Evolutionary conservation across 1,140 invertebrate species (phyloP), one percentile per base, ranked within the genome.

Genomic region (Orchesella cincta): DNA sequence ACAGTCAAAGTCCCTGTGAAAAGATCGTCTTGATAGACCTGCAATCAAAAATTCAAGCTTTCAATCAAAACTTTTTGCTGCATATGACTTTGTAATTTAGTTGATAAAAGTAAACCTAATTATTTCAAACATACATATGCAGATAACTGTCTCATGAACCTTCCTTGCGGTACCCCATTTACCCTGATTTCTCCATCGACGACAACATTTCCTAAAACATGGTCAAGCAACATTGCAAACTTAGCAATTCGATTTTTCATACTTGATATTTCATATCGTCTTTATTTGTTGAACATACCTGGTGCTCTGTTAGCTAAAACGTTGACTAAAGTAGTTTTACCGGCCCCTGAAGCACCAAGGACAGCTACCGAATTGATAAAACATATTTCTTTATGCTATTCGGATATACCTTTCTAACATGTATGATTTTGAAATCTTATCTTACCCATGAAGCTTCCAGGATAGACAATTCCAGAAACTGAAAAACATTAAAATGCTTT

Each of bases 231-330:
- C n/a, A n/a, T n/a, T n/a, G n/a, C n/a, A n/a, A n/a, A n/a, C n/a
- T n/a, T n/a, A n/a, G n/a, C n/a, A n/a, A n/a, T n/a, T n/a, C n/a
- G n/a, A n/a, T n/a, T n/a, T n/a, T n/a, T n/a, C n/a, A n/a, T n/a
- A n/a, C n/a, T n/a, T n/a, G n/a, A n/a, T n/a, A n/a, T n/a, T n/a
- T n/a, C n/a, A n/a, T n/a, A n/a, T n/a, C n/a, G n/a, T n/a, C n/a
- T n/a, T n/a, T n/a, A n/a, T n/a, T 64, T 64, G n/a, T 64, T 26
- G 57, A 31, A 23, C 29, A 12, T 73, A 83, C 82, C 83, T 34
- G 82, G 77, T 33, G 85, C 86, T 34, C 87, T 82, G 54, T 82
- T 81, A 84, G 94, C 93, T 18, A 95, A 85, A 76, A 94, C 84
- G 75, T 86, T 87, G 82, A 88, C 79, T 31, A 88, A 80, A n/a